Evolutionary conservation across 2,888 invertebrate genomes (phyloP), one percentile per base, ranked within the genome.

Genomic region (Priocnemis perturbator): DNA sequence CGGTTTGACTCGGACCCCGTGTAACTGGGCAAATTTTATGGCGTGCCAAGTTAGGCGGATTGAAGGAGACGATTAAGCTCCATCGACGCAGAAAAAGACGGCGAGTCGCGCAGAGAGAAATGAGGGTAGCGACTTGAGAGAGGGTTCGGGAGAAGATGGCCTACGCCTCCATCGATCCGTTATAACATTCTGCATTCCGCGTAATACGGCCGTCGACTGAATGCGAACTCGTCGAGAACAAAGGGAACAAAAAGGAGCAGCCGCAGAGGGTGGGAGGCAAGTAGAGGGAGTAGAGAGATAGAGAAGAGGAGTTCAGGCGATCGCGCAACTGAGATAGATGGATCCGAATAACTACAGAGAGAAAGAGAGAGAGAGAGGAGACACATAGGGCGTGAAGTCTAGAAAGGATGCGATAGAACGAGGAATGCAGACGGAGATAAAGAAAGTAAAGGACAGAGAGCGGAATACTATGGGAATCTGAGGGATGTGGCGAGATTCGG

Each of bases 121-220:
- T 26, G 26, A 26, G 26, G 26, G 26, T 26, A 26, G 26, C 26
- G 3, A 26, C 26, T 26, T 26, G n/a, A n/a, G 26, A 26, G 26
- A 26, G 26, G 26, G 26, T 26, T 26, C 26, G 26, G 7, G 26
- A 26, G 26, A 26, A 26, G 26, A 26, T 26, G 26, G 26, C 26
- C 26, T 26, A 26, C 26, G 26, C 26, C 26, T 26, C 26, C 59
- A 63, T 74, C 67, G 74, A 74, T 48, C 63, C 62, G 63, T 63
- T 68, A 55, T 44, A 55, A 47, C 58, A 20, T 55, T 70, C 58
- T 20, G 60, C 57, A 45, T 69, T 60, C 44, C 63, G 52, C 57
- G 62, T 60, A 37, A 44, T 37, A 47, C 45, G 45, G 30, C n/a
- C 50, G 48, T 30, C 47, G 60, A 48, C 21, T 47, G 60, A 67